A percentile compares a stretch with the other conserved stretches of the same genome.
phyloP scores from a whole-genome alignment of 2,113 vertebrate genomes.

The Pomatorhinus ruficollis region DNA sequence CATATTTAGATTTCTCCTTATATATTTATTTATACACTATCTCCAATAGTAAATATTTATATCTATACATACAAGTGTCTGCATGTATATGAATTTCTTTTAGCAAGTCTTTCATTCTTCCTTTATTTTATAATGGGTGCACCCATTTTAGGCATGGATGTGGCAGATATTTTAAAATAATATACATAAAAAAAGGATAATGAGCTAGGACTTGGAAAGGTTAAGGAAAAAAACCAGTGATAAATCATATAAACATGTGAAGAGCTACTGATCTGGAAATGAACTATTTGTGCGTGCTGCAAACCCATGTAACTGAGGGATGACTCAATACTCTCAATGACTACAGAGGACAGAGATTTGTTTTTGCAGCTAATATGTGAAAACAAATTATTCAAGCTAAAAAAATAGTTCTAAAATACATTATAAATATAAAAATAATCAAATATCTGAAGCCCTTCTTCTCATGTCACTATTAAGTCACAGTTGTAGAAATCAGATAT shows the following conservation, averaged over 20 bases:
- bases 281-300: neutral
- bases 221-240: neutral
- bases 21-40: neutral
- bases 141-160: neutral
- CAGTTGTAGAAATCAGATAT: neutral
- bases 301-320: neutral
- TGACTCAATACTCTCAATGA: neutral
- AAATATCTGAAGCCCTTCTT: neutral
- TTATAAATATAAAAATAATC: neutral
- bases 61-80: neutral
- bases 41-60: neutral
- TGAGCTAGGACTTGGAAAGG: neutral
- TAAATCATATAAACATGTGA: neutral
- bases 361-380: neutral
- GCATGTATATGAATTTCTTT: neutral
- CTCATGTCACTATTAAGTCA: neutral
- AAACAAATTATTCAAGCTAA: neutral
- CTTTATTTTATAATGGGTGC: neutral
- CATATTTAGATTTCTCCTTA: neutral
- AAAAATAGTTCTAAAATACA: neutral
- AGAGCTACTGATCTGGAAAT: neutral
- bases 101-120: neutral
- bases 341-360: neutral
- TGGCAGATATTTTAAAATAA: neutral
- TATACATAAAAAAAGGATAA: neutral